Evolutionary conservation across 2,113 vertebrate genomes (phyloP).

Genomic region (Phrynosoma blainvillii): DNA sequence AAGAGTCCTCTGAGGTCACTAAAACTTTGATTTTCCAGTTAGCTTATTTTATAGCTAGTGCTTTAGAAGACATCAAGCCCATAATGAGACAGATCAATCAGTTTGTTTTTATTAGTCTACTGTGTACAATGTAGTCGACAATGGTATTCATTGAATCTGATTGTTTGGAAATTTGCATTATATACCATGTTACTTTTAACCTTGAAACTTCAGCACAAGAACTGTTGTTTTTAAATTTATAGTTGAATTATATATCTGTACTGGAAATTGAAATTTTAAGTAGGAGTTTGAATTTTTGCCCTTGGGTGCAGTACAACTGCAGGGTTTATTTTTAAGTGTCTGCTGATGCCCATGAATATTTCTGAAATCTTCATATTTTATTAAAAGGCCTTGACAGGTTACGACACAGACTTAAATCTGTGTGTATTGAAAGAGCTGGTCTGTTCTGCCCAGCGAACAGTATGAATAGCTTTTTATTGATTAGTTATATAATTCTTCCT

Average conservation of each 20-base stretch:
- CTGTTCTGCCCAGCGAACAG: not conserved
- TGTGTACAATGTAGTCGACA: constrained; percentile 67
- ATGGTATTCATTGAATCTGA: constrained; percentile 68
- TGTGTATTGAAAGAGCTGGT: not conserved
- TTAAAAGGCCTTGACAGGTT: constrained; percentile 21
- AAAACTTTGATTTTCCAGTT: constrained; percentile 81
- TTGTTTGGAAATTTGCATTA: constrained; percentile 59
- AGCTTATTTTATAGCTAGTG: constrained; percentile 77
- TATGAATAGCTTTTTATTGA: constrained; percentile 6
- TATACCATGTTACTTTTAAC: constrained; percentile 61
- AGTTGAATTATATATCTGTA: constrained; percentile 67
- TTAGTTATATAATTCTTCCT: not conserved
- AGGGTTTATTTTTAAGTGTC: constrained; percentile 47
- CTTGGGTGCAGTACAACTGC: constrained; percentile 58
- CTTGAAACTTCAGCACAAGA: constrained; percentile 66
- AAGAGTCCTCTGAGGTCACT: constrained; percentile 77
- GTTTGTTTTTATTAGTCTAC: constrained; percentile 76
- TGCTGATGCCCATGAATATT: constrained; percentile 3
- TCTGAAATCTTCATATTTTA: constrained; percentile 24
- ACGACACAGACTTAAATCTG: constrained; percentile 23
- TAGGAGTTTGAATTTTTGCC: constrained; percentile 57
- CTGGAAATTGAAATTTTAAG: constrained; percentile 72
- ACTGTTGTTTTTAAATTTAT: constrained; percentile 64
- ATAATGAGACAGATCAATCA: constrained; percentile 77
- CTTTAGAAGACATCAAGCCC: constrained; percentile 75